A percentile compares a stretch with the other conserved stretches of the same genome.
Evolutionary conservation across 1,140 invertebrate species (phyloP).

Genomic region (Ips nitidus): DNA sequence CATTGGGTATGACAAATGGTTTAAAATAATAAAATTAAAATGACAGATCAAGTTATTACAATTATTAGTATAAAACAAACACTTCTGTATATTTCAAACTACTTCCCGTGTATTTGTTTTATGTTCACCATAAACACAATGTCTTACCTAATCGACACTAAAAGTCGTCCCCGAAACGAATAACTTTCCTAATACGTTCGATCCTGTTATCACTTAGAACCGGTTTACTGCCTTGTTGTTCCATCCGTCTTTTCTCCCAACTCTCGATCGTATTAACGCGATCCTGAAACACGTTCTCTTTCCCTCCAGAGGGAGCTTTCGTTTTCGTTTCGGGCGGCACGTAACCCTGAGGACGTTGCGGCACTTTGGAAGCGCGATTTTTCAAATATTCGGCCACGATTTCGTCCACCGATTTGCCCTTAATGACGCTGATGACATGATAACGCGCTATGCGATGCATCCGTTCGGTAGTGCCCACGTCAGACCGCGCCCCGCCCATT

Average conservation of each 20-base stretch:
- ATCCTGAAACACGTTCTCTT: conserved; percentile 37
- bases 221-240: conserved; percentile 13
- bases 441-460: conserved; percentile 64
- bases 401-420: conserved; percentile 60
- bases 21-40: too few species aligned
- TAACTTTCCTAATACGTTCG: conserved; percentile 47
- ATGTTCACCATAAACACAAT: too few species aligned
- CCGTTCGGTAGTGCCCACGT: conserved; percentile 58
- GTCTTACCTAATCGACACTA: background rate
- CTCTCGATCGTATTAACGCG: conserved; percentile 34
- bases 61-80: too few species aligned
- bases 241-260: conserved; percentile 28
- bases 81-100: too few species aligned
- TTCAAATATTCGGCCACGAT: conserved; percentile 54
- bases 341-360: conserved; percentile 45
- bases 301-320: conserved; percentile 15
- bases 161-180: conserved; percentile 44
- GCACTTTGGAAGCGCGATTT: conserved; percentile 35
- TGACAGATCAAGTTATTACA: too few species aligned
- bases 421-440: conserved; percentile 63
- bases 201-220: conserved; percentile 40
- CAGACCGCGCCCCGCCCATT: conserved; percentile 50
- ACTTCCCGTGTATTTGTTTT: too few species aligned
- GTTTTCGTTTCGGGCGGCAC: conserved; percentile 37
- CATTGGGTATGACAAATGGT: too few species aligned